Evolutionary conservation across 53 echinoderm and acorn worm species (phyloP), one percentile per base, ranked within the genome.

Genomic region (Holothuria scabra): DNA sequence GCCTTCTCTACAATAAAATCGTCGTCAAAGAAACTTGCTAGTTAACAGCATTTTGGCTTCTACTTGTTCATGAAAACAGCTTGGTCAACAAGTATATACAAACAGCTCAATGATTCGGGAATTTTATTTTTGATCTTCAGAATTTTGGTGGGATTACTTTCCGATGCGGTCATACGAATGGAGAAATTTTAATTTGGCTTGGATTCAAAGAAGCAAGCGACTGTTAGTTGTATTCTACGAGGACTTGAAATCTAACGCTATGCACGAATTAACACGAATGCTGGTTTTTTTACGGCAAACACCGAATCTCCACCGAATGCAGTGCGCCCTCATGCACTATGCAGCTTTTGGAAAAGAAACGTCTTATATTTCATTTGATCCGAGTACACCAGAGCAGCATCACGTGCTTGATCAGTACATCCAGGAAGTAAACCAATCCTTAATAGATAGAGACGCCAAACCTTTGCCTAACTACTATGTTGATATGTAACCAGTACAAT

Each of bases 81-180:
- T 52, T 52, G 52, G 18, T 52, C 52, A 0, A 52, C 18, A 52
- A 18, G 8, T 16, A 3, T 16, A 52, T 8, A 52, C 18, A 4
- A 3, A 52, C 18, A 52, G 14, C 52, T 52, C 52, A 4, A 52
- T 52, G 0, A 52, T 16, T 52, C 16, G 0, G 7, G 4, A 0
- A 3, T 44, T 12, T 48, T 44, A 25, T 22, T 5, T 19, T 12
- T 44, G 21, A 21, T 44, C 26, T 72, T 16, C 72, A 72, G 72
- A 72, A 72, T 72, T 72, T 72, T 72, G 72, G 72, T 72, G 72
- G 72, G 46, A 44, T 72, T 72, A 72, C 48, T 72, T 72, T 34
- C 72, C 72, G 34, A 72, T 72, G 72, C 72, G 46, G 10, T 41
- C 72, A 7, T 44, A 44, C 21, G 72, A 72, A 13, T 72, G 72